These are phyloP conservation scores for Timema podura DNA, from an alignment of 2,888 invertebrate genomes.

Conservation along the genomic window DNA sequence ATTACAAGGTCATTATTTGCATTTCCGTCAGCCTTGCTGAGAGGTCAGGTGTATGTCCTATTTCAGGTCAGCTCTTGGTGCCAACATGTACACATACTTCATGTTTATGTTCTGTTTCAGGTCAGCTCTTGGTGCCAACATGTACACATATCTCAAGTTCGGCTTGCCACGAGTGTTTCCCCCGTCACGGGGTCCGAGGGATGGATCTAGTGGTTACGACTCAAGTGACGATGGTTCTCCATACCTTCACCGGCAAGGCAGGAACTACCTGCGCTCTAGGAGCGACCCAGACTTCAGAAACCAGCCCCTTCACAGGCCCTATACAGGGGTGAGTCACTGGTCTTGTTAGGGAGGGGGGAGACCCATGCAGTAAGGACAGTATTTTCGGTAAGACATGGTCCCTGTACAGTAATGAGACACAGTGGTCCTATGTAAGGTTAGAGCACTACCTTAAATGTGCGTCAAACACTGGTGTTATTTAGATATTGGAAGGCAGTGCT, in stretches of 20 bases:
- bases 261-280: slow-evolving; percentile 51
- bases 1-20: too few relatives aligned
- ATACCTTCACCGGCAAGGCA: slow-evolving; percentile 24
- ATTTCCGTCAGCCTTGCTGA: too few relatives aligned
- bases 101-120: slow-evolving; percentile 43
- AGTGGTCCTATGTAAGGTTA: too few relatives aligned
- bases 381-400: too few relatives aligned
- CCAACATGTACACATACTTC: slow-evolving; percentile 90
- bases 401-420: too few relatives aligned
- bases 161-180: slow-evolving; percentile 89
- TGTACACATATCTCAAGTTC: slow-evolving; percentile 92
- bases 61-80: slow-evolving; percentile 73
- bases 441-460: too few relatives aligned
- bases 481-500: too few relatives aligned
- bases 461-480: too few relatives aligned
- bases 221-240: slow-evolving; percentile 67
- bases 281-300: slow-evolving; percentile 61
- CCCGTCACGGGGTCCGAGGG: slow-evolving; percentile 65
- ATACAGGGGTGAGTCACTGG: slow-evolving; percentile 21
- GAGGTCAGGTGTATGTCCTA: slow-evolving; percentile 14
- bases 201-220: slow-evolving; percentile 89
- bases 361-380: too few relatives aligned
- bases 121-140: slow-evolving; percentile 82
- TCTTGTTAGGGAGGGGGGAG: neutral
- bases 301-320: slow-evolving; percentile 27